Conservation (phyloP, 2,888 invertebrate species). For the Chaetogeoica ovagalla region DNA sequence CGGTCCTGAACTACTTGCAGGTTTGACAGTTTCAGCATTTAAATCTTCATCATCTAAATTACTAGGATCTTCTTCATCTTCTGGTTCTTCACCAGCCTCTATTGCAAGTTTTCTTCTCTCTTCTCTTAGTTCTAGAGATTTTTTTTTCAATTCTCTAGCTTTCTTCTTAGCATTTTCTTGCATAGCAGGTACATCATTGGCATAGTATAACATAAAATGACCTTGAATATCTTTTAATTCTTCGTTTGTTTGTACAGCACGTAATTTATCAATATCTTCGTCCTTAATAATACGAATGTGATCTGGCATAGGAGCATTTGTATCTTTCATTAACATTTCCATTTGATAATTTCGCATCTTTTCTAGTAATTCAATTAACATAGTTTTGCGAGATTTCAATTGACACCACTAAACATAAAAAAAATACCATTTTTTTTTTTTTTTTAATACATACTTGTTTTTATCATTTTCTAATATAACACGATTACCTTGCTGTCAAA, state of each 20-base stretch:
- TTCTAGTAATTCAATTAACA: constrained; percentile 77
- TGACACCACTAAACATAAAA: constrained; percentile 75
- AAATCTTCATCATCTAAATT: constrained; percentile 67
- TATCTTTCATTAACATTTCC: constrained; percentile 75
- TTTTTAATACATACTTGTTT: background rate
- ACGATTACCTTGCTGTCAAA: constrained; percentile 80
- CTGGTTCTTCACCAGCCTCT: constrained; percentile 57
- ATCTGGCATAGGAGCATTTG: constrained; percentile 82
- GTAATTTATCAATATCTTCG: constrained; percentile 77
- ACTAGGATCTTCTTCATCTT: constrained; percentile 62
- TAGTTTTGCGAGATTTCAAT: constrained; percentile 80
- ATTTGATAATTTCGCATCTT: constrained; percentile 91
- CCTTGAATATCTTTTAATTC: constrained; percentile 91
- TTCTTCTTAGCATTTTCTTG: constrained; percentile 70
- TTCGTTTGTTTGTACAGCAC: constrained; percentile 77
- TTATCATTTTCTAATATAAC: background rate
- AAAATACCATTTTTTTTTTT: background rate
- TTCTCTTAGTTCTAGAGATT: constrained; percentile 60
- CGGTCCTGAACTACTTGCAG: constrained; percentile 83
- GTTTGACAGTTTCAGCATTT: constrained; percentile 70
- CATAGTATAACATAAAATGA: constrained; percentile 91
- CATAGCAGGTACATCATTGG: constrained; percentile 75
- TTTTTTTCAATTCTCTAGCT: constrained; percentile 65
- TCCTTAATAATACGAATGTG: constrained; percentile 80
- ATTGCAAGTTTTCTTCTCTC: constrained; percentile 58